phyloP scores from a whole-genome alignment of 2,888 invertebrate genomes.

The Lydus trimaculatus region DNA sequence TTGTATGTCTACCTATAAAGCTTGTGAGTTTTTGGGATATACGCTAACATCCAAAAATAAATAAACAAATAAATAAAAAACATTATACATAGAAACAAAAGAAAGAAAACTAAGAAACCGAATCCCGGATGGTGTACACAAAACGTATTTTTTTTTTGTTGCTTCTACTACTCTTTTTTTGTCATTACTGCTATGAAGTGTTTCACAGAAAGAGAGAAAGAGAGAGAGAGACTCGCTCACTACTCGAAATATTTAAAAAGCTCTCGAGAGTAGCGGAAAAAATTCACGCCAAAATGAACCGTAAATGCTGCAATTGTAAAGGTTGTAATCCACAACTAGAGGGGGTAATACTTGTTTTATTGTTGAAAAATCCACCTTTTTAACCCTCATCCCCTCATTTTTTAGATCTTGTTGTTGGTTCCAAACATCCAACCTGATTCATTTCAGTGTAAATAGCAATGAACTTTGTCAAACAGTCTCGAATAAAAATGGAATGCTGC shows the following conservation, averaged over 20 bases:
- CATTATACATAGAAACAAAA: neutral
- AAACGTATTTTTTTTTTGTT: constrained; percentile 37
- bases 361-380: constrained; percentile 32
- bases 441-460: constrained; percentile 38
- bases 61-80: neutral
- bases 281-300: constrained; percentile 47
- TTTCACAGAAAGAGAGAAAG: no score
- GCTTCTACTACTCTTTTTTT: constrained; percentile 48
- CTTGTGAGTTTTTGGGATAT: constrained; percentile 13
- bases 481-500: constrained; percentile 4
- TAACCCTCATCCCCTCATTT: constrained; percentile 17
- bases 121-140: constrained; percentile 12
- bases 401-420: constrained; percentile 1
- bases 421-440: constrained; percentile 32
- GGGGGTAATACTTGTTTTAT: constrained; percentile 25
- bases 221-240: no score
- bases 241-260: constrained; percentile 55
- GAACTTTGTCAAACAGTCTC: constrained; percentile 26
- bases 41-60: constrained; percentile 9
- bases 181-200: constrained; percentile 51
- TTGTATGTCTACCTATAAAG: no score
- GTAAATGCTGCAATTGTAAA: constrained; percentile 39
- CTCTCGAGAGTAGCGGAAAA: constrained; percentile 48
- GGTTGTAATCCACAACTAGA: constrained; percentile 24
- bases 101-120: constrained; percentile 24